phyloP scores from a whole-genome alignment of 2,113 vertebrate genomes.

The Pelobates fuscus region DNA sequence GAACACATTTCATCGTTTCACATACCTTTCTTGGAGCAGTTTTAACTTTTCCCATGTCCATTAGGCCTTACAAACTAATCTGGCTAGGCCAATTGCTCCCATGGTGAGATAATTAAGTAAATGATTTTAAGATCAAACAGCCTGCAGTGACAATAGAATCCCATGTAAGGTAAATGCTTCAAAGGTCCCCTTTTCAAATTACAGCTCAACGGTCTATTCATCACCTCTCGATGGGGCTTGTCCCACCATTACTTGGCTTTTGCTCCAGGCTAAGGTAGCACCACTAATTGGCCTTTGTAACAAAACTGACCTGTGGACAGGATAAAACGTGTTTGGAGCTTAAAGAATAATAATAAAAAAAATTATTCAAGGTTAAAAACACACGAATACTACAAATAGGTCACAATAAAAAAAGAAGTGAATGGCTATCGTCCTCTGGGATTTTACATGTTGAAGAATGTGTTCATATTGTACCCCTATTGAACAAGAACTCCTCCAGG shows the following conservation, averaged over 20 bases:
- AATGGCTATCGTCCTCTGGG: constrained; percentile 78
- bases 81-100: constrained; percentile 95
- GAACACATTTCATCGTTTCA: constrained; percentile 56
- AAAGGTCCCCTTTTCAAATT: constrained; percentile 89
- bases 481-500: constrained; percentile 76
- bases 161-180: constrained; percentile 97
- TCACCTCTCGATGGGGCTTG: constrained; percentile 86
- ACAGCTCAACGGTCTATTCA: constrained; percentile 89
- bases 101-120: constrained; percentile 99
- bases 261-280: constrained; percentile 98
- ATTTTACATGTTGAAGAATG: constrained; percentile 70
- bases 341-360: constrained; percentile 78
- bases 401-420: constrained; percentile 71
- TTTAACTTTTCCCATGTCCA: constrained; percentile 93
- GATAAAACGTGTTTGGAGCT: constrained; percentile 90
- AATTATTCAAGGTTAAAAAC: constrained; percentile 86
- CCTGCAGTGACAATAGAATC: constrained; percentile 96
- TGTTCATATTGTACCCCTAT: constrained; percentile 62
- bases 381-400: constrained; percentile 74
- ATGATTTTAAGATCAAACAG: constrained; percentile 99
- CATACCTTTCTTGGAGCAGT: constrained; percentile 71
- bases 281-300: constrained; percentile 98
- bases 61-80: constrained; percentile 98
- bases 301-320: constrained; percentile 97
- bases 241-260: constrained; percentile 89